A percentile compares a stretch with the other conserved stretches of the same genome.
These are phyloP conservation scores for Stylophora pistillata DNA, from an alignment of 64 coral and sea anemone genomes.

Conservation along the genomic window DNA sequence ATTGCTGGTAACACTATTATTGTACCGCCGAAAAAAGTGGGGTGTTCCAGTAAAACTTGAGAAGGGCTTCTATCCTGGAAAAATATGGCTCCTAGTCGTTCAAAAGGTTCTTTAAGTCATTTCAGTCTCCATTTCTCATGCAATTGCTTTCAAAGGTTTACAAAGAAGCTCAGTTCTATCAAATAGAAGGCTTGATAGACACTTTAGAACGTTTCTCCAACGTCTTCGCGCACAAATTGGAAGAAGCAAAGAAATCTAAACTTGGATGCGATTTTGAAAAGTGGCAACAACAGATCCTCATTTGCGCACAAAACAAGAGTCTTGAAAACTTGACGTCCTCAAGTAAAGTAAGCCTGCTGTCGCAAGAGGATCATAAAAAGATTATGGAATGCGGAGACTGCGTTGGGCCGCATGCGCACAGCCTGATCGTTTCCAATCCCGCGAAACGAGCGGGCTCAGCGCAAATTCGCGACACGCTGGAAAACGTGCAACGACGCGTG, in stretches of 20 bases:
- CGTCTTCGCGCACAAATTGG: conserved; percentile 78
- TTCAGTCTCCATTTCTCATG: background rate
- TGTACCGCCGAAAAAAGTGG: too few relatives aligned
- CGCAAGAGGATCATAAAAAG: conserved; percentile 71
- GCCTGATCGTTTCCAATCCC: conserved; percentile 49
- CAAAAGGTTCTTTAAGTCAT: too few relatives aligned
- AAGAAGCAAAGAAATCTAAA: conserved; percentile 75
- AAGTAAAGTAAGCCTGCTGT: conserved; percentile 66
- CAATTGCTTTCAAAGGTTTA: conserved; percentile 49
- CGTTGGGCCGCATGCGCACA: conserved; percentile 71
- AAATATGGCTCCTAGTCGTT: too few relatives aligned
- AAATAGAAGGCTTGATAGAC: conserved; percentile 67
- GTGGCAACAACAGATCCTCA: conserved; percentile 76
- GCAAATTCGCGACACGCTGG: conserved; percentile 70
- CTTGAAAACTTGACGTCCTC: conserved; percentile 56
- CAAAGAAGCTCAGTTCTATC: conserved; percentile 80
- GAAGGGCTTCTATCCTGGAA: too few relatives aligned
- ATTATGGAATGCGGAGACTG: conserved; percentile 61
- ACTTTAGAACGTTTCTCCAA: conserved; percentile 78
- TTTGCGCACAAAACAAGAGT: conserved; percentile 77
- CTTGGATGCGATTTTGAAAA: conserved; percentile 69
- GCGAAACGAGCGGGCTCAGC: conserved; percentile 38
- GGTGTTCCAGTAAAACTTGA: too few relatives aligned
- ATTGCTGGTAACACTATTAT: too few relatives aligned
- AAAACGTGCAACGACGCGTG: conserved; percentile 57